These are phyloP conservation scores for Hemitrygon akajei DNA, from an alignment of 2,797 vertebrate genomes.

Conservation along the genomic window DNA sequence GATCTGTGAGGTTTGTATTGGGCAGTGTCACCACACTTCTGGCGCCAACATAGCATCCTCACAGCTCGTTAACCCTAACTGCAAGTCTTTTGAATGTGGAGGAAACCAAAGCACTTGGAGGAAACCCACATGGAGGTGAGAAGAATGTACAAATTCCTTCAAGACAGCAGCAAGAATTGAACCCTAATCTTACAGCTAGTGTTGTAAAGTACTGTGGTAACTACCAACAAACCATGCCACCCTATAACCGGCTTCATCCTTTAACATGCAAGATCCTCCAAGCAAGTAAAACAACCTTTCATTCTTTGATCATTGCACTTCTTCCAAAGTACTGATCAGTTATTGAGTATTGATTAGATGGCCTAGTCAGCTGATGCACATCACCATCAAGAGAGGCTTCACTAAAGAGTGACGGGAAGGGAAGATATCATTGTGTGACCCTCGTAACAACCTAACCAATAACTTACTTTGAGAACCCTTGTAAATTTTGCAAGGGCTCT, in stretches of 20 bases:
- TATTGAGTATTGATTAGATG: neutral
- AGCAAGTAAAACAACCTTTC: neutral
- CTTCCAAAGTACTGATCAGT: neutral
- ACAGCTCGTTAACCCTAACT: no score
- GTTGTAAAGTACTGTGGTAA: no score
- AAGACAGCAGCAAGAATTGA: no score
- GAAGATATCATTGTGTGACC: neutral
- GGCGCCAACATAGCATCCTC: no score
- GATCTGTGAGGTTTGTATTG: no score
- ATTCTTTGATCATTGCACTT: neutral
- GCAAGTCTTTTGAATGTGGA: no score
- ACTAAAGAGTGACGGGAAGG: neutral
- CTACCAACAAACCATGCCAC: no score
- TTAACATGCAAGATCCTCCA: neutral
- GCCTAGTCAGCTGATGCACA: neutral
- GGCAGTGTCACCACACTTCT: no score
- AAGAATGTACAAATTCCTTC: no score
- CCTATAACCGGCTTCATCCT: neutral
- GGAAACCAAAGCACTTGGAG: no score
- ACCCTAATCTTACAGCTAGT: no score
- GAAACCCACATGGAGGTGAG: no score
- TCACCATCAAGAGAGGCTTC: neutral
- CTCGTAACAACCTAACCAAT: neutral
- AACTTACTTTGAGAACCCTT: neutral
- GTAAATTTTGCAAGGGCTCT: neutral